Evolutionary conservation across 2,113 vertebrate genomes (phyloP), one percentile per base, ranked within the genome.

Genomic region (Turdus rufiventris): DNA sequence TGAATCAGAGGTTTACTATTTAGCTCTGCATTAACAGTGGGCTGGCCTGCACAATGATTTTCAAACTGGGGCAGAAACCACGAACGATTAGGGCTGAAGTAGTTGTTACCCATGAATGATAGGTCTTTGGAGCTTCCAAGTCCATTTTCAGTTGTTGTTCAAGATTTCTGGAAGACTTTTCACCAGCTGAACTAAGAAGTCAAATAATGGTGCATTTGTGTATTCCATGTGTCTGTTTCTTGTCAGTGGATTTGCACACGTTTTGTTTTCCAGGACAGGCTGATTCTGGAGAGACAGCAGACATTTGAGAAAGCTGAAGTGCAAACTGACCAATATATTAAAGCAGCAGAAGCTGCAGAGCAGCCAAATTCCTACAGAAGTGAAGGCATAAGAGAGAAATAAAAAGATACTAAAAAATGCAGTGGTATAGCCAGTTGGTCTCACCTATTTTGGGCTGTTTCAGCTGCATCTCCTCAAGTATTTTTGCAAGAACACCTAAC

Each of bases 281-380:
- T 42, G 72, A n/a, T 91, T 85, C 71, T 94, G 88, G 65, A 93
- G 43, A 93, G 66, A n/a, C 25, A 82, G n/a, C 38, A 81, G 78
- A 78, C 42, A 79, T 60, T 7, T 79, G 81, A 93, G 74, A 85
- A n/a, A 61, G 65, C 31, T 80, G 73, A 80, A 93, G 48, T 20
- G 29, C 82, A 93, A 80, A 92, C 34, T 88, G 92, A 89, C 42
- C 63, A 87, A 74, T 4, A 8, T 24, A 71, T 62, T 54, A 92
- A 70, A 74, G 80, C 42, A 78, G 61, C 62, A 91, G 81, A 81
- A 94, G 61, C 48, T 85, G 57, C 77, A 72, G 38, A 70, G 43
- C 14, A 93, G 42, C 79, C 51, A 51, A 78, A 78, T 63, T 74
- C 53, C 77, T 74, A 60, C 14, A 29, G 29, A 88, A 88, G 10